Base-by-base conservation (phyloP, 2,113 vertebrate genomes). In the Eurypyga helias region DNA sequence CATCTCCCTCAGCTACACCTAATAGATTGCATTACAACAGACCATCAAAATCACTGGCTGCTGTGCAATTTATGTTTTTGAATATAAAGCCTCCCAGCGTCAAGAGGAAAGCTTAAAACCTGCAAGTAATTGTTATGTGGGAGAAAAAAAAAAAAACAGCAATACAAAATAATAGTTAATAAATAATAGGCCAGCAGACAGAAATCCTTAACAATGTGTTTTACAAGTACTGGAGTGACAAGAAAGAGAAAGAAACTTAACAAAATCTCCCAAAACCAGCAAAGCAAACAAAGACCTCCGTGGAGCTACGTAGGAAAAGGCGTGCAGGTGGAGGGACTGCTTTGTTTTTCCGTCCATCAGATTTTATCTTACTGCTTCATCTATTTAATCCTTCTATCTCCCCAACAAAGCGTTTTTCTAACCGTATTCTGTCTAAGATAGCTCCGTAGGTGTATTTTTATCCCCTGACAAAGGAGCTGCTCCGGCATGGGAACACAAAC, bases 341-440 rank as follows among this genome's bases (percentile, higher is more conserved):
- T 78, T 51, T n/a, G 80, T 5, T 25, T 29, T 24, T 5, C 19
- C 23, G 62, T 10, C 85, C 66, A 2, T 10, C n/a, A 25, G 34
- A 33, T 62, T 65, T 60, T 29, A 51, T 58, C 60, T 70, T 26
- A 4, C 46, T 0, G 17, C 62, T 58, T 70, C 61, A 28, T 21
- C 65, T 66, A 28, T 24, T 38, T 31, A 31, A 69, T 34, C 78
- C 69, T 7, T 36, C 55, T 26, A 0, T 46, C 41, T 88, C 33
- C 6, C 89, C 62, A 36, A 19, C 52, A n/a, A 49, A n/a, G 31
- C 3, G 0, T 23, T 55, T 60, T 76, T 9, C 79, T 52, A 14
- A 31, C 9, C 1, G 0, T 0, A 1, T 3, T 55, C 82, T 72
- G 64, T 51, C 1, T 0, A 3, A 33, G 65, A 62, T 17, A 73